Percentiles rank a stretch among this genome's conserved stretches.
phyloP scores from a whole-genome alignment of 1,140 invertebrate species.

The Diorhabda carinulata region DNA sequence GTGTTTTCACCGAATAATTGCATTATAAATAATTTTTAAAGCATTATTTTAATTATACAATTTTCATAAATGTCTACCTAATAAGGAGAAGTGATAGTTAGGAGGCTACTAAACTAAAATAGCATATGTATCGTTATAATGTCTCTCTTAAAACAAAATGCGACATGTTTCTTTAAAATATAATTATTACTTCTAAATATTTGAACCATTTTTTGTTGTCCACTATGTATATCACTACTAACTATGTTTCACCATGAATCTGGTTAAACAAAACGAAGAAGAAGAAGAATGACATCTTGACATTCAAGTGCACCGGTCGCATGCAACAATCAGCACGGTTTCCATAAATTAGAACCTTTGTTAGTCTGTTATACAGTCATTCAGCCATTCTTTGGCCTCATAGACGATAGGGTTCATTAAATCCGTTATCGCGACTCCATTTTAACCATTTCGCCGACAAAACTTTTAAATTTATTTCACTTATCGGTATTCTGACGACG shows the following conservation, averaged over 20 bases:
- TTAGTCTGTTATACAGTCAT: constrained; percentile 38
- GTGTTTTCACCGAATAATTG: too few relatives aligned
- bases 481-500: constrained; percentile 43
- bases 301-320: constrained; percentile 22
- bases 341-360: constrained; percentile 43
- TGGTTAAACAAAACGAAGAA: constrained; percentile 26
- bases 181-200: too few relatives aligned
- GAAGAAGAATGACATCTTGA: constrained; percentile 20
- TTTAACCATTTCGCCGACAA: constrained; percentile 40
- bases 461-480: constrained; percentile 48
- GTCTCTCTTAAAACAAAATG: too few relatives aligned
- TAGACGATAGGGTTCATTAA: constrained; percentile 47
- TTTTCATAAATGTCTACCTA: too few relatives aligned
- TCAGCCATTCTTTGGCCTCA: constrained; percentile 30
- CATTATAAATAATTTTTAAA: too few relatives aligned
- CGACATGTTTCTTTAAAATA: too few relatives aligned
- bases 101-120: too few relatives aligned
- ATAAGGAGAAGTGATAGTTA: too few relatives aligned
- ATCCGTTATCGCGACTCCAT: constrained; percentile 44
- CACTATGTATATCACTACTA: too few relatives aligned
- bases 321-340: constrained; percentile 43
- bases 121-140: too few relatives aligned
- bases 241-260: constrained; percentile 16
- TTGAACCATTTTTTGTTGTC: too few relatives aligned
- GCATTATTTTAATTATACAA: too few relatives aligned